Conservation (phyloP, 2,113 vertebrate species). For the Turdus rufiventris region DNA sequence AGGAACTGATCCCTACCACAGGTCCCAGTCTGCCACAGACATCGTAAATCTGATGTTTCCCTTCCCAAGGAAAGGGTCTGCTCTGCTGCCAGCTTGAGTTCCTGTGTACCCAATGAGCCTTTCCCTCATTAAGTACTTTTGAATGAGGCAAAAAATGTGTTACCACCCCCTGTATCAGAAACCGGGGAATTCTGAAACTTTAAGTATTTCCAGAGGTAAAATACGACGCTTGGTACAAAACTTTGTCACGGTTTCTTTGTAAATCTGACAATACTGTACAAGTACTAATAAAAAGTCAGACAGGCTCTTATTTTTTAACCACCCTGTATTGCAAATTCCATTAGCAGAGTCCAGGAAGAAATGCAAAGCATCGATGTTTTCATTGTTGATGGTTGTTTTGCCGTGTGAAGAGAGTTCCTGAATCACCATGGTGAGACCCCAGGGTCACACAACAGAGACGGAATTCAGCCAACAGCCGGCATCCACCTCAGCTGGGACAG, state of each 20-base stretch:
- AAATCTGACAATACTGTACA: background rate
- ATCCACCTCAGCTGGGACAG: background rate
- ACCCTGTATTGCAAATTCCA: background rate
- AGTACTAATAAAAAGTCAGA: background rate
- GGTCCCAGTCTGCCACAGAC: background rate
- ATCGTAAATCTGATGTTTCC: background rate
- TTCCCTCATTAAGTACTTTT: background rate
- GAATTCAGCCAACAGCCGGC: background rate
- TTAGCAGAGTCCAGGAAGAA: background rate
- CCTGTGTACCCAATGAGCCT: background rate
- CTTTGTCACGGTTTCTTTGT: background rate
- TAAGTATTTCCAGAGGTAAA: background rate
- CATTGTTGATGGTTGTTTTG: background rate
- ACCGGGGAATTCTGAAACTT: background rate
- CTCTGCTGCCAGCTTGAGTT: background rate
- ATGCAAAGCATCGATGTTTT: background rate
- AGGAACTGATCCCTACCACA: background rate
- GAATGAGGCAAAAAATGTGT: background rate
- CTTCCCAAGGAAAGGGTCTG: background rate
- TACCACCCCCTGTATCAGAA: background rate
- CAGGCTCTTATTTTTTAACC: background rate
- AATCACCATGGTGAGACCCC: accelerated
- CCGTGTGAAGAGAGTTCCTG: accelerated
- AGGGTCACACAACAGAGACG: accelerated
- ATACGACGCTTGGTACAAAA: background rate